Base-by-base conservation (phyloP, 2,888 invertebrate species). In the Patella pellucida region DNA sequence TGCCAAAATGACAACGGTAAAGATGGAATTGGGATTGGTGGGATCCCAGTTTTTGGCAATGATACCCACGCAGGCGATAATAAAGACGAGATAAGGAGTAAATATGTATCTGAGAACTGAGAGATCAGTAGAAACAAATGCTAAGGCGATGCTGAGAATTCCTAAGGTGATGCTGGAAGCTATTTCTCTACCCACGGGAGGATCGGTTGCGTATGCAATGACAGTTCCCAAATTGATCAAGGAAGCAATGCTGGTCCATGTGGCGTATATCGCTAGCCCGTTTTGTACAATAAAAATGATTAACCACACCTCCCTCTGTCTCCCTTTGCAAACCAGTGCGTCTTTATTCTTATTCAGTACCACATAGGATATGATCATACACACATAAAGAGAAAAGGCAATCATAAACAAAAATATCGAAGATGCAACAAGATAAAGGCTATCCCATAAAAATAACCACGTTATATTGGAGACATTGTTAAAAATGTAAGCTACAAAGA, bases 381-480 rank as follows among this genome's bases (percentile, higher is more conserved):
- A 81, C n/a, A 86, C 79, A 76, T 85, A 86, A 69, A 88, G 78
- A 3, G 86, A 82, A 5, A 85, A 54, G 1, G 84, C 74, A 14
- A 83, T 81, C 15, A 82, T 71, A 51, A 80, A 78, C 0, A 88
- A 71, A 12, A 87, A 67, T 3, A 83, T 78, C 14, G 84, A 72
- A 0, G 86, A 78, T 9, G 81, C 81, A 16, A 78, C 79, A 69
- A 89, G 78, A 51, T 84, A 78, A 70, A 86, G 82, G 54, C 86
- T 76, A 71, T 88, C 88, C 83, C 86, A 89, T 23, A 88, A 72
- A 50, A 89, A 80, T 73, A 89, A 77, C 89, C 89, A 90, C 11
- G 80, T 80, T 68, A 85, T 83, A 78, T 87, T 87, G 52, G 84
- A 82, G 11, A 79, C 81, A 23, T 86, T 76, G 75, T 85, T 85